A percentile compares a stretch with the other conserved stretches of the same genome.
phyloP scores from a whole-genome alignment of 2,888 invertebrate species.

The Nycteola revayana region DNA sequence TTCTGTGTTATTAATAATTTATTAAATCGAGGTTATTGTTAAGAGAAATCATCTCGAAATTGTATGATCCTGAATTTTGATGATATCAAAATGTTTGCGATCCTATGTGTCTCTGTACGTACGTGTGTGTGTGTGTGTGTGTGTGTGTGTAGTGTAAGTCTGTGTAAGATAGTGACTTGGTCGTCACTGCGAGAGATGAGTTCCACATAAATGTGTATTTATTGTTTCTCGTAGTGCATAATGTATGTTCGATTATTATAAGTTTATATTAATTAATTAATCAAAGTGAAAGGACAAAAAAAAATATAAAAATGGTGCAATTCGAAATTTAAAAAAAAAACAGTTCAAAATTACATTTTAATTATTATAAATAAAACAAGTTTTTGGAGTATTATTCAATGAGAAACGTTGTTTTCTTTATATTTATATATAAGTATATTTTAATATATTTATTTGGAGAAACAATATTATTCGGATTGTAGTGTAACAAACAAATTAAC shows the following conservation, averaged over 20 bases:
- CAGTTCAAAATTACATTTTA: conserved; percentile 15
- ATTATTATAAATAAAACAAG: conserved; percentile 22
- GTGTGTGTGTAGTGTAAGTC: conserved; percentile 13
- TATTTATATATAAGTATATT: conserved; percentile 6
- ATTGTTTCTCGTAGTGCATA: neutral
- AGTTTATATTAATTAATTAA: conserved; percentile 11
- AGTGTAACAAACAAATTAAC: neutral
- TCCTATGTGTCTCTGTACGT: conserved; percentile 13
- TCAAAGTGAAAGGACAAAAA: conserved; percentile 18
- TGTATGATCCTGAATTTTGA: conserved; percentile 30
- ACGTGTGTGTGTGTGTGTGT: conserved; percentile 12
- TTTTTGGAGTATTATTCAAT: conserved; percentile 25
- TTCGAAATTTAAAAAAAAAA: conserved; percentile 27
- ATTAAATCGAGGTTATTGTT: conserved; percentile 19
- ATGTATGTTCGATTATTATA: conserved; percentile 25
- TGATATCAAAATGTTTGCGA: conserved; percentile 31
- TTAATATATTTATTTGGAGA: conserved; percentile 14
- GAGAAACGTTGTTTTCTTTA: conserved; percentile 27
- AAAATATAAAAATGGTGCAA: conserved; percentile 31
- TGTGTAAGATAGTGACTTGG: conserved; percentile 1
- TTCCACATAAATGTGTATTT: neutral
- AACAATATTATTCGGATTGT: too few species aligned
- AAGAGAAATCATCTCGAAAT: conserved; percentile 18
- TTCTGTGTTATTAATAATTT: conserved; percentile 20
- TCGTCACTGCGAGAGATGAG: conserved; percentile 5